Conservation (phyloP, 2,113 vertebrate species). For the Nothoprocta perdicaria region DNA sequence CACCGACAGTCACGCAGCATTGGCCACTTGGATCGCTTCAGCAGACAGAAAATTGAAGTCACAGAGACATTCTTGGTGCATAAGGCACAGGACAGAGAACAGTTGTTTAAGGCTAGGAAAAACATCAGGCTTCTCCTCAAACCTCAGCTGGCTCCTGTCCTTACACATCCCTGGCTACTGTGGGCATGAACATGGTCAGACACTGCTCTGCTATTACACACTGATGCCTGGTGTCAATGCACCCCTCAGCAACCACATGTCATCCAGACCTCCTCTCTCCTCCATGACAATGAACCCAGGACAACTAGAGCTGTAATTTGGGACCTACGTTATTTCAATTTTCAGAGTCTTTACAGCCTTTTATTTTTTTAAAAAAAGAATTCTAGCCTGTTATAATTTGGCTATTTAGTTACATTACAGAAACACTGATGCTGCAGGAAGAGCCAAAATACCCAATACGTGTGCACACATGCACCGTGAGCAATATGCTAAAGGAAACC, state of each 20-base stretch:
- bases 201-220: not conserved
- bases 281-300: not conserved
- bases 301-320: not conserved
- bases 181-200: rapidly evolving
- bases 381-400: not conserved
- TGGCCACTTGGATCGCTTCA: not conserved
- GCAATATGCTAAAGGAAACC: not conserved
- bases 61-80: rapidly evolving
- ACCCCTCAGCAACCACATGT: rapidly evolving
- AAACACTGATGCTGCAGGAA: not conserved
- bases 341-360: not conserved
- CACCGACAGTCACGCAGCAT: not conserved
- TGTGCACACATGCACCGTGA: not conserved
- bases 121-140: not conserved
- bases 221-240: not conserved
- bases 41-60: not conserved
- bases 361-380: not conserved
- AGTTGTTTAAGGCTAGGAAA: not conserved
- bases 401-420: not conserved
- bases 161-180: not conserved
- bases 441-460: not conserved
- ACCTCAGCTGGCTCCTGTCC: not conserved
- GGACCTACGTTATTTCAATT: not conserved
- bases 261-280: not conserved
- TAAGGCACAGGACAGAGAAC: not conserved